phyloP scores from a whole-genome alignment of 2,888 invertebrate species.

The Thysanoteuthis rhombus region DNA sequence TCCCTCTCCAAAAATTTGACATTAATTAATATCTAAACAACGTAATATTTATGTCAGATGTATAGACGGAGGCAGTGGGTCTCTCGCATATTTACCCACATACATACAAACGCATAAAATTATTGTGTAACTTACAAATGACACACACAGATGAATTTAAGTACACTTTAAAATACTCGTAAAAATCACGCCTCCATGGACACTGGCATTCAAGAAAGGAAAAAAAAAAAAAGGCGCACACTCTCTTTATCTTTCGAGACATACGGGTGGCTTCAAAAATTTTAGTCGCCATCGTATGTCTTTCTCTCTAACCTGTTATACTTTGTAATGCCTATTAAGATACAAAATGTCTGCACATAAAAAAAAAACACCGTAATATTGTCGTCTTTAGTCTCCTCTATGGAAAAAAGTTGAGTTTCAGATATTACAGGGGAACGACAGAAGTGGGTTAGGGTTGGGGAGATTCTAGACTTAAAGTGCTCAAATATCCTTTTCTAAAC shows the following conservation, averaged over 20 bases:
- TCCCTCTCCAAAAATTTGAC: too few species aligned
- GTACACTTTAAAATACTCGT: too few species aligned
- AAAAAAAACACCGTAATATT: neutral
- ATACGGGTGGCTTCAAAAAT: neutral
- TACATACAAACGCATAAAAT: too few species aligned
- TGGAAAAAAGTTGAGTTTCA: neutral
- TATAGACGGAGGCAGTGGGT: too few species aligned
- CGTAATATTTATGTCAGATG: too few species aligned
- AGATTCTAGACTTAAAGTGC: neutral
- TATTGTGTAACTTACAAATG: too few species aligned
- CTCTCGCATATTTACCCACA: too few species aligned
- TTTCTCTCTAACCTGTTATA: neutral
- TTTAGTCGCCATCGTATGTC: neutral
- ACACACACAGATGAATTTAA: too few species aligned
- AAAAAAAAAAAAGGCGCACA: neutral
- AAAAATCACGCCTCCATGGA: too few species aligned
- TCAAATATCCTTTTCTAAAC: neutral
- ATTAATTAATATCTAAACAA: too few species aligned
- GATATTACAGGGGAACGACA: neutral
- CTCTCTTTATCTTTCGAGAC: neutral
- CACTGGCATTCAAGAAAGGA: too few species aligned
- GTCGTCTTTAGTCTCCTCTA: neutral
- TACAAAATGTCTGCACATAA: neutral
- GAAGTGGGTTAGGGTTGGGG: neutral
- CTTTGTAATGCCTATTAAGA: neutral